Percentiles rank a stretch among this genome's conserved stretches.
Conservation (phyloP, 2,113 vertebrate genomes). For the Orientallactaga bullata region DNA sequence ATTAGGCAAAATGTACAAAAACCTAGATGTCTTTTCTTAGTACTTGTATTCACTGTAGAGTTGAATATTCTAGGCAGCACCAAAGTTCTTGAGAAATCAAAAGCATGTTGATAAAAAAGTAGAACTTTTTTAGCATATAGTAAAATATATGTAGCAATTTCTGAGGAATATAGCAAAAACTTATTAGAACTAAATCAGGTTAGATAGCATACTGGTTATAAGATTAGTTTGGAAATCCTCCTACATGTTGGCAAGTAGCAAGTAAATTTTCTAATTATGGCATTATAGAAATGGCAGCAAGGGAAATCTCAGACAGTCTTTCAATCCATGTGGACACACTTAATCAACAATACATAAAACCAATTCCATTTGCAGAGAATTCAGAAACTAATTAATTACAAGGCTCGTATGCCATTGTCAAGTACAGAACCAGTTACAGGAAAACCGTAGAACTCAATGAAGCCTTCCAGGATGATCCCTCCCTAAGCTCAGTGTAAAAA, state of each 20-base stretch:
- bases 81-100: neutral
- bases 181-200: neutral
- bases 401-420: neutral
- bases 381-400: neutral
- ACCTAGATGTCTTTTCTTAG: neutral
- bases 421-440: neutral
- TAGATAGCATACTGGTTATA: neutral
- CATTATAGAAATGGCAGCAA: neutral
- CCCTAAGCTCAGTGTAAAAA: rapidly evolving
- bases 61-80: neutral
- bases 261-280: neutral
- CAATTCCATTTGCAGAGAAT: neutral
- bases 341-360: neutral
- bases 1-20: neutral
- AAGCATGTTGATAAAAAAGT: neutral
- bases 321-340: neutral
- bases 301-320: rapidly evolving
- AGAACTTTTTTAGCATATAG: neutral
- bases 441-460: neutral
- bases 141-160: neutral
- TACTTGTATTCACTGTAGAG: neutral
- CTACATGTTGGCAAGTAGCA: neutral
- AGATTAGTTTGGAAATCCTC: neutral
- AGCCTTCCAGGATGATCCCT: too few species aligned
- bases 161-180: neutral